These are phyloP conservation scores for Microcebus ravelobensis DNA, from an alignment of 2,113 vertebrate species.

Conservation along the genomic window DNA sequence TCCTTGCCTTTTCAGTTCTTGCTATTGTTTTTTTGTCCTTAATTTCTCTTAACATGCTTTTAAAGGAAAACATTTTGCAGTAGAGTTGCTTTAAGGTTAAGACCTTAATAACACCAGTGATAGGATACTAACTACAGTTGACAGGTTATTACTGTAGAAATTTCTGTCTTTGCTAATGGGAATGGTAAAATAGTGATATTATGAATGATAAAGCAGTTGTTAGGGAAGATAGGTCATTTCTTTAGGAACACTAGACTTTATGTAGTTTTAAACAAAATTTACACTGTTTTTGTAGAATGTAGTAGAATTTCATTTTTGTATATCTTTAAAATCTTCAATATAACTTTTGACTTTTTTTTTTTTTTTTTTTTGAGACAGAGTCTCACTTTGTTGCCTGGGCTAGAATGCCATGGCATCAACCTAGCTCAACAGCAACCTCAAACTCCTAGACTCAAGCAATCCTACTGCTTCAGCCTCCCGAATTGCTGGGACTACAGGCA, in stretches of 20 bases:
- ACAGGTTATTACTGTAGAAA: not conserved
- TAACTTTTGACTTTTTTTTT: not conserved
- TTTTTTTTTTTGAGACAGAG: too few species aligned
- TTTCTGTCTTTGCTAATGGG: slow-evolving; percentile 28
- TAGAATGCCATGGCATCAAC: too few species aligned
- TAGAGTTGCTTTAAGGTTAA: not conserved
- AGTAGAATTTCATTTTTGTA: not conserved
- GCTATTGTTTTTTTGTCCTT: not conserved
- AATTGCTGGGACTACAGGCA: too few species aligned
- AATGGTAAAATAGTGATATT: slow-evolving; percentile 33
- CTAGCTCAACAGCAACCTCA: too few species aligned
- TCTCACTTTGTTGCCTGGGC: too few species aligned
- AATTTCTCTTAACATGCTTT: not conserved
- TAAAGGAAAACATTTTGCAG: not conserved
- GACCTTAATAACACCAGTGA: not conserved
- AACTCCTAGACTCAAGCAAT: too few species aligned
- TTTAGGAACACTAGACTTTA: slow-evolving; percentile 14
- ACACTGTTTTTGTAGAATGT: not conserved
- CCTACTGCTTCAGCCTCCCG: too few species aligned
- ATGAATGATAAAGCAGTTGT: slow-evolving; percentile 19
- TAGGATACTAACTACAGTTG: not conserved
- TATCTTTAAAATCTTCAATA: slow-evolving; percentile 27
- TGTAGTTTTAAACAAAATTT: not conserved
- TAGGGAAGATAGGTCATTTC: not conserved
- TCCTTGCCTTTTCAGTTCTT: not conserved